These are phyloP conservation scores for Anastrepha ludens DNA, from an alignment of 1,140 invertebrate species.

Conservation along the genomic window DNA sequence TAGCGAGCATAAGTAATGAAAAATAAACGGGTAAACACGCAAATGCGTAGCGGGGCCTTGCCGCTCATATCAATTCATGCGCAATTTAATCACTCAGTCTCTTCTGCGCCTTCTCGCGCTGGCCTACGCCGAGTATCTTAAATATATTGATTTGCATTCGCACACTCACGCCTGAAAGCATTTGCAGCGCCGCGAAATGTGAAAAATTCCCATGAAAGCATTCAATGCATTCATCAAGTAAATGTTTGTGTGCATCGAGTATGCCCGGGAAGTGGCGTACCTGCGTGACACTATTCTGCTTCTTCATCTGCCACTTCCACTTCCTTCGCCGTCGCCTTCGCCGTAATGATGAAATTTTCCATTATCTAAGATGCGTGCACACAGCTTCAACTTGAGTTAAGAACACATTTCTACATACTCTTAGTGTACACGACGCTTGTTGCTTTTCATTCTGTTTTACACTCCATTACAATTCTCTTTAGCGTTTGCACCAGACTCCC, in stretches of 20 bases:
- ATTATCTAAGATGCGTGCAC: slow-evolving; percentile 1
- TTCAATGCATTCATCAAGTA: not conserved
- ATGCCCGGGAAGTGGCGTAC: not conserved
- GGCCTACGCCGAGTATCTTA: not conserved
- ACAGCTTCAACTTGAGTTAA: not conserved
- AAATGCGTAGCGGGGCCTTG: not conserved
- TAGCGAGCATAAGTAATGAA: no score
- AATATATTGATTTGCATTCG: slow-evolving; percentile 21
- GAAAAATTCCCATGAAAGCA: slow-evolving; percentile 16
- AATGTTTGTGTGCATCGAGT: not conserved
- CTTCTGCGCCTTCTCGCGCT: not conserved
- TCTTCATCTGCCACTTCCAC: not conserved
- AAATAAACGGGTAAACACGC: no score
- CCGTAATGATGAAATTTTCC: not conserved
- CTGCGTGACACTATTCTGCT: not conserved
- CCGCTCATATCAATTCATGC: not conserved
- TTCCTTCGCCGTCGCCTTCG: not conserved
- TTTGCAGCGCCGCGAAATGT: not conserved
- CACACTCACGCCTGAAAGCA: slow-evolving; percentile 14
- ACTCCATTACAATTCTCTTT: not conserved
- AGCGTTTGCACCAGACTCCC: not conserved
- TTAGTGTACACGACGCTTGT: not conserved
- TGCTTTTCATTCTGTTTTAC: not conserved
- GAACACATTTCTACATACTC: not conserved
- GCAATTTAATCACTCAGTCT: slow-evolving; percentile 34